phyloP scores from a whole-genome alignment of 2,113 vertebrate species.

The Psittacara wagleri region DNA sequence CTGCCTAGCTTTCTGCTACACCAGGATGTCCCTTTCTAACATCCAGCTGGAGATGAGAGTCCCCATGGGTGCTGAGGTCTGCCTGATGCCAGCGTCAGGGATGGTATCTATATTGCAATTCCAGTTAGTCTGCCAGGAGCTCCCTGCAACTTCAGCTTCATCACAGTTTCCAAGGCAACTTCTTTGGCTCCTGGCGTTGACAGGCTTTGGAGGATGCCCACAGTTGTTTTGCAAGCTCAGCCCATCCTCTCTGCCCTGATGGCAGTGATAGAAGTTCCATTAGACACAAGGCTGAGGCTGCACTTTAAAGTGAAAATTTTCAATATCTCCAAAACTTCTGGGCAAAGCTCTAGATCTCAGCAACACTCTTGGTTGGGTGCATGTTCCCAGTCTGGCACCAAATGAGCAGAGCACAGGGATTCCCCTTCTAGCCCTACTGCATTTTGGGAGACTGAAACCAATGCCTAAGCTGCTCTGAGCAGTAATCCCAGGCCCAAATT shows the following conservation, averaged over 20 bases:
- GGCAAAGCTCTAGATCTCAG: neutral
- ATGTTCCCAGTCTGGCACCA: neutral
- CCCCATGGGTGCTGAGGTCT: neutral
- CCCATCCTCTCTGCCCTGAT: neutral
- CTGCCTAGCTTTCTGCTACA: neutral
- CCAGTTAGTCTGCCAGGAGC: neutral
- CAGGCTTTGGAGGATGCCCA: neutral
- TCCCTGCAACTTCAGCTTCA: neutral
- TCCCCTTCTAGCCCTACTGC: neutral
- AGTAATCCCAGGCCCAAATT: neutral
- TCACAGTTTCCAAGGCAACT: neutral
- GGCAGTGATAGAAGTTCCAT: neutral
- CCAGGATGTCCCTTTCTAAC: neutral
- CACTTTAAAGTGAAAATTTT: neutral
- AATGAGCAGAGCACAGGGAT: neutral
- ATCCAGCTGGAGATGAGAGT: neutral
- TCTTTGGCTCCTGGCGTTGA: neutral
- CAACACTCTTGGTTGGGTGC: neutral
- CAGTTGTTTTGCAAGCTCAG: neutral
- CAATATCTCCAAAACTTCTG: neutral
- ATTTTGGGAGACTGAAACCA: neutral
- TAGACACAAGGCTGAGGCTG: neutral
- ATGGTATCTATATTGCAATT: fast-evolving
- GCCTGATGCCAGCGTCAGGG: neutral
- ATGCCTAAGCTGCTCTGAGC: neutral